phyloP scores from a whole-genome alignment of 2,113 vertebrate species.

The Spermophilus dauricus region DNA sequence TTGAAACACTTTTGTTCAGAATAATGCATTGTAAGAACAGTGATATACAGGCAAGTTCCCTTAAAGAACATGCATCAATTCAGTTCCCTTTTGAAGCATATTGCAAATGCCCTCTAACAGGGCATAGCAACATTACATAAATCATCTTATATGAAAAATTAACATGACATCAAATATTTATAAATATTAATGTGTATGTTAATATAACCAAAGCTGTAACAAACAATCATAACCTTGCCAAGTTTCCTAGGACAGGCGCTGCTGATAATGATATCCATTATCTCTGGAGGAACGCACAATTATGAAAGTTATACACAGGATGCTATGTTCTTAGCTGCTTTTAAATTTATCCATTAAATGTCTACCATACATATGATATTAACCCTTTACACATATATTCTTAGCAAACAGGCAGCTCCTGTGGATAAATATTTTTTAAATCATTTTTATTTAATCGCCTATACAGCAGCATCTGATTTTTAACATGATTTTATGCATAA shows the following conservation, averaged over 20 bases:
- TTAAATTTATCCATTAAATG: constrained; percentile 89
- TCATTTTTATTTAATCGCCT: constrained; percentile 38
- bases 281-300: constrained; percentile 89
- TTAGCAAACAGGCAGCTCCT: constrained; percentile 67
- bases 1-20: constrained; percentile 86
- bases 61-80: constrained; percentile 89
- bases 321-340: constrained; percentile 88
- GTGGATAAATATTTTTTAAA: constrained; percentile 19
- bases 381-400: constrained; percentile 78
- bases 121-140: constrained; percentile 90
- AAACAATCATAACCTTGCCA: constrained; percentile 93
- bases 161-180: constrained; percentile 94
- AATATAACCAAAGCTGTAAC: constrained; percentile 93
- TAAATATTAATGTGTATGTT: constrained; percentile 96
- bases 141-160: constrained; percentile 94
- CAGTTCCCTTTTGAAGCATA: constrained; percentile 85
- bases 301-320: constrained; percentile 88
- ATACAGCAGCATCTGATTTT: not conserved
- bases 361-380: constrained; percentile 81
- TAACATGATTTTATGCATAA: not conserved
- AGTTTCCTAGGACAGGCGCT: constrained; percentile 92
- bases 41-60: constrained; percentile 85
- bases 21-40: constrained; percentile 87
- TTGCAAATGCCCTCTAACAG: constrained; percentile 91
- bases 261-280: constrained; percentile 94